Percentiles rank a stretch among this genome's conserved stretches.
These are phyloP conservation scores for Merops nubicus DNA, from an alignment of 2,113 vertebrate species.

Conservation along the genomic window DNA sequence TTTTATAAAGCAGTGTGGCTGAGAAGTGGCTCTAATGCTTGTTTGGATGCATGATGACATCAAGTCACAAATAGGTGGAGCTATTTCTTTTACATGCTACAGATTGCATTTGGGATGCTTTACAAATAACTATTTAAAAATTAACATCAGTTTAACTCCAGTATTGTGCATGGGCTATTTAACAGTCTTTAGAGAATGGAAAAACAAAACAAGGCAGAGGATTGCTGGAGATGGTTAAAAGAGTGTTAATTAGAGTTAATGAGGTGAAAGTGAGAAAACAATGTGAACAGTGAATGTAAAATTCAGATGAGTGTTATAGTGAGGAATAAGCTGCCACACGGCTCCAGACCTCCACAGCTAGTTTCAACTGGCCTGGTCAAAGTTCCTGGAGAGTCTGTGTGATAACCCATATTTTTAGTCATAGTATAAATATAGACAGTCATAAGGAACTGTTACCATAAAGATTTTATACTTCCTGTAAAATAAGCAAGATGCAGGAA, in stretches of 20 bases:
- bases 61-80: background rate
- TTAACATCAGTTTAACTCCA: background rate
- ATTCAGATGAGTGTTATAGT: background rate
- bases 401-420: background rate
- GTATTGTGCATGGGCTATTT: background rate
- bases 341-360: background rate
- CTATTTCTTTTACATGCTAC: background rate
- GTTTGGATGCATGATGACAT: background rate
- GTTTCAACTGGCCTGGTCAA: background rate
- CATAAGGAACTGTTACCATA: background rate
- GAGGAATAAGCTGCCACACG: background rate
- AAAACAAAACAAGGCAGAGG: background rate
- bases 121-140: constrained; percentile 9
- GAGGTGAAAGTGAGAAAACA: constrained; percentile 18
- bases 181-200: background rate
- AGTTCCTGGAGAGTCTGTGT: background rate
- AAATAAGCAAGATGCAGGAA: background rate
- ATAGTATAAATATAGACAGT: background rate
- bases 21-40: background rate
- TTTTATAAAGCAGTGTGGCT: background rate
- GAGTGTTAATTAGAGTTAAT: constrained; percentile 28
- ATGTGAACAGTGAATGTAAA: background rate
- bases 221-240: constrained; percentile 30
- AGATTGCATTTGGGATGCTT: background rate
- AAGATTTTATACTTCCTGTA: background rate